Evolutionary conservation across 2,797 vertebrate genomes (phyloP).

Genomic region (Phoeniculus purpureus): DNA sequence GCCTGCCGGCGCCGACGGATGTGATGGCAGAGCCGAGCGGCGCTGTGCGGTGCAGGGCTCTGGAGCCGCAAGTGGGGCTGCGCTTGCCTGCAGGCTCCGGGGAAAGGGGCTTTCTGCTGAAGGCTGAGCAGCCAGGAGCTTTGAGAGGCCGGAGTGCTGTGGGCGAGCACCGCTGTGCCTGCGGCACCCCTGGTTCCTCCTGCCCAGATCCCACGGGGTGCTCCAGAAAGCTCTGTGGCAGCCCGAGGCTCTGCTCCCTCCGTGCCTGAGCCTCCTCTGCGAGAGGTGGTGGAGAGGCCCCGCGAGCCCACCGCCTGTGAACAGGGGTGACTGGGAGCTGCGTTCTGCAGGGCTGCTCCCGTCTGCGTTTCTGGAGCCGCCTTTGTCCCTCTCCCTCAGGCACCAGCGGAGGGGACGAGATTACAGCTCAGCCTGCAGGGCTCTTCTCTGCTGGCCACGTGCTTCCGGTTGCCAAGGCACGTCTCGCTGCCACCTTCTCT

Average conservation of each 20-base stretch:
- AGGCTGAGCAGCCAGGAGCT: too few species aligned
- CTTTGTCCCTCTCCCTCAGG: fast-evolving
- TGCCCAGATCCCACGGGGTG: background rate
- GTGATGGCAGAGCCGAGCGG: fast-evolving
- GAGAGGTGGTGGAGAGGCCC: background rate
- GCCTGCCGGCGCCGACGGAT: background rate
- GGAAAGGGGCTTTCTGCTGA: background rate
- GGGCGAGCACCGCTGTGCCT: background rate
- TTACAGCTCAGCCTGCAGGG: background rate
- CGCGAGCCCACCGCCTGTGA: background rate
- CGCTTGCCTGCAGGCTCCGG: background rate
- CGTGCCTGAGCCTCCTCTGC: too few species aligned
- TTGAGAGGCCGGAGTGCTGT: too few species aligned
- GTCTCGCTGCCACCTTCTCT: background rate
- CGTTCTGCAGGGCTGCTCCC: background rate
- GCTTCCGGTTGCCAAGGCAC: background rate
- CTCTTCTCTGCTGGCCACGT: background rate
- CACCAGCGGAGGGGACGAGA: background rate
- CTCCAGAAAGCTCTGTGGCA: background rate
- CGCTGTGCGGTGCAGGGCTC: background rate
- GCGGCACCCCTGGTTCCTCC: background rate
- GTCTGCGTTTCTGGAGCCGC: background rate
- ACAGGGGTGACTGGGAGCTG: background rate
- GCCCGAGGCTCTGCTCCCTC: background rate
- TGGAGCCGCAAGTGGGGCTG: background rate